These are phyloP conservation scores for Megatriorchis doriae DNA, from an alignment of 2,113 vertebrate genomes.

Conservation along the genomic window DNA sequence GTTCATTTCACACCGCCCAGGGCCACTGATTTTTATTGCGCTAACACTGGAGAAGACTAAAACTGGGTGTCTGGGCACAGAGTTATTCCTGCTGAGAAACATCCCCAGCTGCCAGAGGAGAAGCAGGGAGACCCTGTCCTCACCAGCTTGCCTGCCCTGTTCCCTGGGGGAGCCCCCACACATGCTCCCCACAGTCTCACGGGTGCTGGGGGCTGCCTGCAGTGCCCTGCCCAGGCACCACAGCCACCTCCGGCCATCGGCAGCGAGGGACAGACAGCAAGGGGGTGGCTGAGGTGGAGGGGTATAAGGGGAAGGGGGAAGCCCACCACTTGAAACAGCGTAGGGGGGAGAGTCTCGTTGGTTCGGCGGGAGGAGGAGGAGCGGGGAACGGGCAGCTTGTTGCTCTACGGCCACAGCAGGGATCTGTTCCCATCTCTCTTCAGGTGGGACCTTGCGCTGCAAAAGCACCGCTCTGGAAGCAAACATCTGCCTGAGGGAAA, in stretches of 20 bases:
- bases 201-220: not conserved
- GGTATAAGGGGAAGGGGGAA: not conserved
- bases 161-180: fast-evolving
- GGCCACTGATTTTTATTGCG: not conserved
- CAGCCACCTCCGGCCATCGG: not conserved
- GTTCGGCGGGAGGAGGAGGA: not conserved
- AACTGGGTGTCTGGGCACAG: not conserved
- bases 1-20: not conserved
- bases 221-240: not conserved
- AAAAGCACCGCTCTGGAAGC: not conserved
- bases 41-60: not conserved
- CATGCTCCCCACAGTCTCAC: fast-evolving
- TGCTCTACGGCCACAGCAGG: fast-evolving
- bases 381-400: not conserved
- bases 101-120: not conserved
- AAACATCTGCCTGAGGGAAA: not conserved
- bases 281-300: not conserved
- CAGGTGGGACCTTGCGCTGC: not conserved
- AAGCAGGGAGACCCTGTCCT: not conserved
- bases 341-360: fast-evolving
- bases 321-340: not conserved
- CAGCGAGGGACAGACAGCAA: fast-evolving
- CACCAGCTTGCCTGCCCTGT: not conserved
- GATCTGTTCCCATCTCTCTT: not conserved
- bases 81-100: not conserved